Evolutionary conservation across 2,888 invertebrate species (phyloP).

Genomic region (Rhodophaea formosa): DNA sequence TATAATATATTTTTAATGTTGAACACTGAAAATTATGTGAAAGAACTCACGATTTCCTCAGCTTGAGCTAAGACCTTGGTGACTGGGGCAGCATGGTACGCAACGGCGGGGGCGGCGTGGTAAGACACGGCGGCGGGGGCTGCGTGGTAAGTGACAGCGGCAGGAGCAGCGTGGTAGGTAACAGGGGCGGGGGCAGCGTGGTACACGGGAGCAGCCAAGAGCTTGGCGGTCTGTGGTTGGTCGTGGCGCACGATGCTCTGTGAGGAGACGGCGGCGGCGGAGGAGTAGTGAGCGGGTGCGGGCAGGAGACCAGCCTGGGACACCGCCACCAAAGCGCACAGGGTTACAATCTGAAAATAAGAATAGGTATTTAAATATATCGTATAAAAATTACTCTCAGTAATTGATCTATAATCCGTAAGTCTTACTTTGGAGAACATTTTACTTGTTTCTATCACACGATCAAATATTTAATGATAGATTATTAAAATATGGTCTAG

Average conservation of each 20-base stretch:
- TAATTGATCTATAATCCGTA: too few species aligned
- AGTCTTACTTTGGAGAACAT: too few species aligned
- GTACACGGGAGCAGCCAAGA: constrained; percentile 27
- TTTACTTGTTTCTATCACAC: too few species aligned
- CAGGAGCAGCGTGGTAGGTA: constrained; percentile 26
- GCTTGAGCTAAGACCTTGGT: constrained; percentile 27
- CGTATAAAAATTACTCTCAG: too few species aligned
- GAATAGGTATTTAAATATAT: too few species aligned
- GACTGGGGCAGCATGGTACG: constrained; percentile 37
- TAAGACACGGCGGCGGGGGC: constrained; percentile 29
- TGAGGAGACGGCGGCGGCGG: constrained; percentile 46
- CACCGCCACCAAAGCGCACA: constrained; percentile 40
- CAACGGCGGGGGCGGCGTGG: constrained; percentile 36
- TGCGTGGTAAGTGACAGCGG: constrained; percentile 36
- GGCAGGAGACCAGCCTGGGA: constrained; percentile 45
- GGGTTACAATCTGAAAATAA: too few species aligned
- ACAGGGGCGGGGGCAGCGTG: constrained; percentile 30
- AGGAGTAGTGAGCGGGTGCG: constrained; percentile 60
- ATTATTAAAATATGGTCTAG: too few species aligned
- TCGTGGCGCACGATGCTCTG: constrained; percentile 48
- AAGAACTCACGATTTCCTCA: constrained; percentile 32
- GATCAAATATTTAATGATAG: too few species aligned
- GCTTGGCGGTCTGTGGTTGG: constrained; percentile 55
- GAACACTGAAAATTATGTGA: too few species aligned
- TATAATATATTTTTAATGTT: too few species aligned